phyloP scores from a whole-genome alignment of 2,888 invertebrate species.

The Phania funesta region DNA sequence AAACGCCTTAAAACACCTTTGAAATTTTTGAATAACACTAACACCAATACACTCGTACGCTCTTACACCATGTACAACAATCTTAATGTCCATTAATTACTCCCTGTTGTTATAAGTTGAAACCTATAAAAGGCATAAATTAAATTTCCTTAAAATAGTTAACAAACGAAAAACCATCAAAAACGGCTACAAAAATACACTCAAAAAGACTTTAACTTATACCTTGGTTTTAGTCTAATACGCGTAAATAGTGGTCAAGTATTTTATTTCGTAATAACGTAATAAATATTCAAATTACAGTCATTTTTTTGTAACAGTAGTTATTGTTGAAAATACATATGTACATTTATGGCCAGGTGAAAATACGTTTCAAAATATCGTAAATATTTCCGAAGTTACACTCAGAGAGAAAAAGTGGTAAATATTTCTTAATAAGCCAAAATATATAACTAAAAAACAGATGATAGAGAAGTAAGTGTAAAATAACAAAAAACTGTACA shows the following conservation, averaged over 20 bases:
- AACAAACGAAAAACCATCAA: neutral
- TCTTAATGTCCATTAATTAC: conserved; percentile 58
- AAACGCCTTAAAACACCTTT: conserved; percentile 46
- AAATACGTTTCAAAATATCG: conserved; percentile 28
- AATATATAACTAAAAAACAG: too few relatives aligned
- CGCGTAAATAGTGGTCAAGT: conserved; percentile 61
- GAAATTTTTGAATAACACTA: conserved; percentile 34
- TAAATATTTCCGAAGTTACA: conserved; percentile 22
- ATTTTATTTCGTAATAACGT: conserved; percentile 66
- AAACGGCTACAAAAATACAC: neutral
- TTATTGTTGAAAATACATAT: conserved; percentile 50
- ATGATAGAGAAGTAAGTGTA: neutral
- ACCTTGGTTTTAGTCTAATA: conserved; percentile 28
- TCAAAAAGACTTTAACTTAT: conserved; percentile 27
- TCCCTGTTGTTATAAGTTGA: conserved; percentile 65
- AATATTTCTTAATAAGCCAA: too few relatives aligned
- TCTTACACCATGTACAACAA: neutral
- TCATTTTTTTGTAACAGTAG: conserved; percentile 54
- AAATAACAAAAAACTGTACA: too few relatives aligned
- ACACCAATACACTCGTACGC: neutral
- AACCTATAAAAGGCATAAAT: conserved; percentile 68
- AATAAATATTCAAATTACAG: conserved; percentile 71
- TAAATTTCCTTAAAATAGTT: conserved; percentile 62
- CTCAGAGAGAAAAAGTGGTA: neutral
- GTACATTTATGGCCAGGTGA: conserved; percentile 40